Evolutionary conservation across 2,113 vertebrate genomes (phyloP).

Genomic region (Ahaetulla prasina): DNA sequence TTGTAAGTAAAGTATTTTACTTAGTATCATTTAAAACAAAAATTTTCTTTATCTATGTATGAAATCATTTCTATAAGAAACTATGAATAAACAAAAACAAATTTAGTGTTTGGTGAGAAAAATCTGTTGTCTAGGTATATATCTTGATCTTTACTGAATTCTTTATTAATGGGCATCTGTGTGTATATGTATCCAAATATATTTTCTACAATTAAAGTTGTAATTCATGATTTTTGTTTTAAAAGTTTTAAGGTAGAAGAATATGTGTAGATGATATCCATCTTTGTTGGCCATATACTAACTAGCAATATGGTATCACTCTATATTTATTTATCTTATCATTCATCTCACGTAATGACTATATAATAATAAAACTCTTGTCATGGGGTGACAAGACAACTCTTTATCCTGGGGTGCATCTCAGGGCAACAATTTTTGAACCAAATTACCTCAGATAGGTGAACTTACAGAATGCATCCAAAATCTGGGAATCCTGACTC

Average conservation of each 20-base stretch:
- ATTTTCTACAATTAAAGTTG: neutral
- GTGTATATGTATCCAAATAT: neutral
- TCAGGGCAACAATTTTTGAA: neutral
- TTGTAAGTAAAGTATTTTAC: neutral
- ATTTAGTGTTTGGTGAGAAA: neutral
- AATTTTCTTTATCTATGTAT: neutral
- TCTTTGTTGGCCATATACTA: neutral
- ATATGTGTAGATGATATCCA: neutral
- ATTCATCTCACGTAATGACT: neutral
- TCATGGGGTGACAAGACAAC: too few relatives aligned
- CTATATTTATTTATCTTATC: neutral
- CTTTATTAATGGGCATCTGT: neutral
- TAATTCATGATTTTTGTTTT: neutral
- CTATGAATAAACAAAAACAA: neutral
- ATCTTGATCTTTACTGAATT: neutral
- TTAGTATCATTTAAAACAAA: neutral
- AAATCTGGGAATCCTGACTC: neutral
- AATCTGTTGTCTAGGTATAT: neutral
- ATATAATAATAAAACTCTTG: neutral
- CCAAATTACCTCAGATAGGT: neutral
- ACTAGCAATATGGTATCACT: neutral
- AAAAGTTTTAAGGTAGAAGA: neutral
- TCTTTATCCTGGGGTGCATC: neutral
- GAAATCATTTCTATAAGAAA: neutral
- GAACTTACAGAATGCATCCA: neutral